Evolutionary conservation across 2,888 invertebrate species (phyloP), one percentile per base, ranked within the genome.

Genomic region (Hydroisotoma schaefferi): DNA sequence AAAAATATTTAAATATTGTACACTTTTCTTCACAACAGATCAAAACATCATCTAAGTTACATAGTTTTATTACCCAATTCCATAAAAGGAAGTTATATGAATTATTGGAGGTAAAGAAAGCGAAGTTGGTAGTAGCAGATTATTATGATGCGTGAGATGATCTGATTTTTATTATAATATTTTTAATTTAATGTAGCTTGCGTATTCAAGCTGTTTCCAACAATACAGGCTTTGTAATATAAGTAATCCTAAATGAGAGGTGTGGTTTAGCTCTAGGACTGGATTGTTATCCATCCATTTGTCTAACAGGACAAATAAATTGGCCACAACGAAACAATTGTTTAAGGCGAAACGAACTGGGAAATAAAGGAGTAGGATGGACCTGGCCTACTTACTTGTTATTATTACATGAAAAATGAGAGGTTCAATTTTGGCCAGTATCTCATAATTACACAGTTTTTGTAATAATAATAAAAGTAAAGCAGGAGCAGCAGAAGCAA

Each of bases 321-420:
- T 52, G 51, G 29, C 51, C 51, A 52, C 20, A 29, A 52, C 33
- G 51, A 52, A 52, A 37, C 51, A 52, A 52, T 52, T n/a, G 33
- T 22, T 37, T 40, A 40, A 40, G 33, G 15, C n/a, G 40, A 5
- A 40, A 40, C 40, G n/a, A n/a, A n/a, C n/a, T n/a, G n/a, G n/a
- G n/a, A n/a, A n/a, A n/a, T n/a, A n/a, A n/a, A n/a, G n/a, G n/a
- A n/a, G n/a, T n/a, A n/a, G n/a, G n/a, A n/a, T n/a, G n/a, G n/a
- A n/a, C n/a, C n/a, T n/a, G n/a, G n/a, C n/a, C n/a, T n/a, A n/a
- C n/a, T n/a, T n/a, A n/a, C n/a, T n/a, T n/a, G n/a, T n/a, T n/a
- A n/a, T n/a, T n/a, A n/a, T n/a, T n/a, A n/a, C n/a, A 46, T 25
- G 46, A 46, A 22, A 22, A 10, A 4, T 46, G 20, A 52, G n/a